Evolutionary conservation across 2,888 invertebrate genomes (phyloP), one percentile per base, ranked within the genome.

Genomic region (Drosophila percnosoma): DNA sequence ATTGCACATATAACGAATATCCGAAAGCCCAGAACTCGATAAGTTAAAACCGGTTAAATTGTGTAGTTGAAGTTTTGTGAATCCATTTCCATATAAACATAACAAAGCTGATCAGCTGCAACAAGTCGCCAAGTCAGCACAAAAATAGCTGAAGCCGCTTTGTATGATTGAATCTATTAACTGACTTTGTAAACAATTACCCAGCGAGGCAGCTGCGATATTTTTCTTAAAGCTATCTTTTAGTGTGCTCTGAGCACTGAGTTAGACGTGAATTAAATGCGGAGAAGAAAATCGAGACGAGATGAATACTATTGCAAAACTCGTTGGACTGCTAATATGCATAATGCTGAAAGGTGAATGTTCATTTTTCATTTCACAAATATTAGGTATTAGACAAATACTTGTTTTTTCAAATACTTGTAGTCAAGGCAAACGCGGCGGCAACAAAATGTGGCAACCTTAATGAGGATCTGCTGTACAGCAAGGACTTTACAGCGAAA

Each of bases 391-490:
- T 24, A 15, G 15, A 21, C 8, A 31, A n/a, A 24, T 27, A 8
- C 13, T 8, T 27, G 24, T n/a, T 42, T 55, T 42, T 4, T 51
- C 4, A 61, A 48, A 2, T 15, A 18, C 29, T 52, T 36, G 36
- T 11, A 55, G 55, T 13, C 13, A 38, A 13, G 27, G 52, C 49
- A 4, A 13, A 21, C 27, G 64, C 38, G 7, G 60, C 70, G 2
- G 1, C 34, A 0, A 1, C 34, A 0, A 40, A 64, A 1, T 86
- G 86, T 27, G 86, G 86, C 4, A 49, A 13, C 1, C 61, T 86
- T 15, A 74, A 82, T 8, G 86, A 86, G 53, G 64, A 72, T 2
- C 15, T 77, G 24, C 59, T 87, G n/a, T 82, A 72, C 33, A 49
- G 33, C n/a, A 58, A 2, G 0, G n/a, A 36, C 1, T 3, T 5